These are phyloP conservation scores for Dendronephthya gigantea DNA, from an alignment of 64 coral and sea anemone genomes.

Conservation along the genomic window DNA sequence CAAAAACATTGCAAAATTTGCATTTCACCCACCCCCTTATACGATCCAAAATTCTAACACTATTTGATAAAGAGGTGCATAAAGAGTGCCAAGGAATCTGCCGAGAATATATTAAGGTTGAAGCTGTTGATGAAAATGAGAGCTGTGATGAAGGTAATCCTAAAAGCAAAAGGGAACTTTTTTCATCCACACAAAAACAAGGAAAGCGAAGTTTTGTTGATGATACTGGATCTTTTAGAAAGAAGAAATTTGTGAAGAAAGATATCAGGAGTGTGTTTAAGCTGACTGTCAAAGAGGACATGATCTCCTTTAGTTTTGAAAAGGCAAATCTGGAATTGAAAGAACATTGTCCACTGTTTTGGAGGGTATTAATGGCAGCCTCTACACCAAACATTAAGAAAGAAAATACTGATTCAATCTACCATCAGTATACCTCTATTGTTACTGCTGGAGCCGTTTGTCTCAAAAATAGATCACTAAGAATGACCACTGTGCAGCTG, in stretches of 20 bases:
- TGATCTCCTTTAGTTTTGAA: background rate
- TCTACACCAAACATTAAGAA: background rate
- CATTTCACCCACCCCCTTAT: background rate
- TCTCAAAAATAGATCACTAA: conserved; percentile 1
- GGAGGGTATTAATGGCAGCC: background rate
- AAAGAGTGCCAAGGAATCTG: conserved; percentile 17
- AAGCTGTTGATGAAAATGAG: background rate
- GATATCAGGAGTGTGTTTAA: background rate
- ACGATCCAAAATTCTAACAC: background rate
- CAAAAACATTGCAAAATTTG: conserved; percentile 16
- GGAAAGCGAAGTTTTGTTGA: background rate
- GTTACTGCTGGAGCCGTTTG: background rate
- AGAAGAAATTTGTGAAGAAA: background rate
- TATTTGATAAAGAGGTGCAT: background rate
- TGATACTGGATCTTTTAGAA: background rate
- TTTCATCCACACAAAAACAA: background rate
- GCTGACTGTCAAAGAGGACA: background rate
- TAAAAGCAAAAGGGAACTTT: background rate
- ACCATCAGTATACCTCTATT: background rate
- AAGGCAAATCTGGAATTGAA: background rate
- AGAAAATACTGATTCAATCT: background rate
- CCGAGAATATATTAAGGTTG: background rate
- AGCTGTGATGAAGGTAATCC: background rate
- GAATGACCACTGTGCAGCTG: background rate
- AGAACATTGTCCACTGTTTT: background rate